These are phyloP conservation scores for Pammene aurita DNA, from an alignment of 2,888 invertebrate species.

Conservation along the genomic window DNA sequence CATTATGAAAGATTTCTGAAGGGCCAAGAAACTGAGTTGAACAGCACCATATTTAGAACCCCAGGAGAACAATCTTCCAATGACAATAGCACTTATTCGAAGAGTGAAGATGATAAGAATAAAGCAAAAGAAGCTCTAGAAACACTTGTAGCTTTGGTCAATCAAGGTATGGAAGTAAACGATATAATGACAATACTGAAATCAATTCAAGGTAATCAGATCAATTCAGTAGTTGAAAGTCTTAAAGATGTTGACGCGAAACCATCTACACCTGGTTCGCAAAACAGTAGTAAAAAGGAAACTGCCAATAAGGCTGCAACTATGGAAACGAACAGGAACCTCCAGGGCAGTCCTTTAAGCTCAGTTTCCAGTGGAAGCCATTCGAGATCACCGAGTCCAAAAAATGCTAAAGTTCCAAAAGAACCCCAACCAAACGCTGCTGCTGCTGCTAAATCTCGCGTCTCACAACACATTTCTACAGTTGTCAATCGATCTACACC, in stretches of 20 bases:
- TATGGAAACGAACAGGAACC: not conserved
- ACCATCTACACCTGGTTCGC: conserved; percentile 1
- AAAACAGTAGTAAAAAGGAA: not conserved
- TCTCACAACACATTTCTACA: conserved; percentile 6
- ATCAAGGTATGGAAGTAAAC: conserved; percentile 22
- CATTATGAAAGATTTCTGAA: conserved; percentile 60
- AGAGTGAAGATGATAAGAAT: conserved; percentile 6
- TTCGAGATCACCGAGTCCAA: conserved; percentile 5
- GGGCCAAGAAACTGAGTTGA: conserved; percentile 49
- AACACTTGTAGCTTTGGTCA: conserved; percentile 10
- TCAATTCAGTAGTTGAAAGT: conserved; percentile 7
- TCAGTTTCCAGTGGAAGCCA: not conserved
- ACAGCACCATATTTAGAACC: conserved; percentile 47
- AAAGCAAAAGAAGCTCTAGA: conserved; percentile 25
- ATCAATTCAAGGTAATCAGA: conserved; percentile 19
- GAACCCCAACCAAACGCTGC: not conserved
- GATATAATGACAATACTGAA: conserved; percentile 18
- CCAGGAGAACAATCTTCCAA: conserved; percentile 13
- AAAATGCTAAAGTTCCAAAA: not conserved
- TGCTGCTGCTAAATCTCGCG: not conserved
- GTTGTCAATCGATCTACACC: conserved; percentile 8
- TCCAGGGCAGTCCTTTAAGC: not conserved
- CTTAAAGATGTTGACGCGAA: conserved; percentile 7
- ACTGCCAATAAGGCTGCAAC: not conserved
- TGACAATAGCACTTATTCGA: not conserved